Conservation (phyloP, 2,797 vertebrate genomes). For the Brachyalestes nurse region DNA sequence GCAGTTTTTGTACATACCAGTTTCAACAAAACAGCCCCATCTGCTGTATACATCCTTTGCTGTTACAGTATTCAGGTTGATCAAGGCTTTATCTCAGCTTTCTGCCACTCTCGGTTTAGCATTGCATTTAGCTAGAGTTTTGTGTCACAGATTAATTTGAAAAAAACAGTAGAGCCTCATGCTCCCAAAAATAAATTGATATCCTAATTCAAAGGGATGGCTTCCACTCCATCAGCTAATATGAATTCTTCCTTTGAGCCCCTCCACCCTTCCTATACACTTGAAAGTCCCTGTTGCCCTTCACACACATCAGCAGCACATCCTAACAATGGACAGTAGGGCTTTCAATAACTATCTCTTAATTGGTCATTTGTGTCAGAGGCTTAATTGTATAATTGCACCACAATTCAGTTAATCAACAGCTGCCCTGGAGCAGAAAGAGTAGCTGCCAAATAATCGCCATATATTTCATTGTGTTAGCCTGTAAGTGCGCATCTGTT, state of each 20-base stretch:
- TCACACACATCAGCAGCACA: constrained; percentile 41
- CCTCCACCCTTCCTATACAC: constrained; percentile 16
- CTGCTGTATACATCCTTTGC: neutral
- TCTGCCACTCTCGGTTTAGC: constrained; percentile 22
- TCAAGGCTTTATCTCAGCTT: constrained; percentile 8
- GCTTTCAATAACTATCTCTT: constrained; percentile 22
- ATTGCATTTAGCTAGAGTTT: constrained; percentile 4
- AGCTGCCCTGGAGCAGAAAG: constrained; percentile 26
- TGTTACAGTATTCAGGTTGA: neutral
- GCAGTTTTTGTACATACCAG: no score
- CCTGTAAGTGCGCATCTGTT: constrained; percentile 7
- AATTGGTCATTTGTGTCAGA: constrained; percentile 51
- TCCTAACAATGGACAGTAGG: constrained; percentile 22
- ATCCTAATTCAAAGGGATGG: constrained; percentile 37
- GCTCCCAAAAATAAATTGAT: constrained; percentile 42
- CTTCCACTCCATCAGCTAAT: constrained; percentile 22
- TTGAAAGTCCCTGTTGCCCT: constrained; percentile 49
- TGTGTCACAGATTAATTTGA: constrained; percentile 34
- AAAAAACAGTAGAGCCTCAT: constrained; percentile 4
- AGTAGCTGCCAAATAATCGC: constrained; percentile 43
- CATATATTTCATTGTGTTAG: constrained; percentile 6
- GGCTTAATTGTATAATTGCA: constrained; percentile 40
- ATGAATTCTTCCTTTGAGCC: constrained; percentile 27
- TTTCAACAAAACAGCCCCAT: neutral
- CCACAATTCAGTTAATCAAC: constrained; percentile 59